Base-by-base conservation (phyloP, 2,113 vertebrate genomes). In the Cebidichthys violaceus region DNA sequence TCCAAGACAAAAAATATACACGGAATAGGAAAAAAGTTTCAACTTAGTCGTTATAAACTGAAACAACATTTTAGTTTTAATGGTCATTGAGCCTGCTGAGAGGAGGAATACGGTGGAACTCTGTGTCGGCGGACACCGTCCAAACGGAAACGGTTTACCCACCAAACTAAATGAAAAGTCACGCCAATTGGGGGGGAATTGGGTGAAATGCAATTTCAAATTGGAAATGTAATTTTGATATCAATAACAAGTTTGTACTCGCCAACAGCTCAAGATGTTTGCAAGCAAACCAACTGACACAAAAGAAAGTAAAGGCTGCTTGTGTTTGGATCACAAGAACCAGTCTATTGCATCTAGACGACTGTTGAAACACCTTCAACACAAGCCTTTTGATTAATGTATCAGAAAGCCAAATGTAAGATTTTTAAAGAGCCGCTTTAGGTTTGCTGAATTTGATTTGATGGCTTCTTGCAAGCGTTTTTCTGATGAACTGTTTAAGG, bases 301-400 rank as follows among this genome's bases (percentile, higher is more conserved):
- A 22, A 37, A 22, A 41, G n/a, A 27, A 43, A 43, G 35, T 62
- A 64, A 22, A n/a, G n/a, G n/a, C 72, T 57, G 41, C 77, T 59
- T 15, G 64, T 41, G 24, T 66, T 47, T 59, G 65, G 69, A 82
- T 24, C 57, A 74, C 10, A 72, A 13, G 39, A 64, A 27, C 22
- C 5, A 20, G 33, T 45, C 15, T 27, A n/a, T 35, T 31, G 41
- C 3, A 52, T 50, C 67, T 14, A 22, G 67, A 47, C 17, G 18
- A 17, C 39, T 5, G 24, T 27, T 15, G 17, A 8, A 33, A 50
- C 18, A 20, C 18, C 67, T 33, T 69, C 4, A 17, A 31, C 41
- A 68, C 24, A 27, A 27, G 41, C 64, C 41, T 20, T 7, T 65
- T 43, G 31, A n/a, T 52, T 33, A 8, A 22, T 45, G 39, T 9